phyloP scores from a whole-genome alignment of 2,888 invertebrate genomes.

The Pammene fasciana region DNA sequence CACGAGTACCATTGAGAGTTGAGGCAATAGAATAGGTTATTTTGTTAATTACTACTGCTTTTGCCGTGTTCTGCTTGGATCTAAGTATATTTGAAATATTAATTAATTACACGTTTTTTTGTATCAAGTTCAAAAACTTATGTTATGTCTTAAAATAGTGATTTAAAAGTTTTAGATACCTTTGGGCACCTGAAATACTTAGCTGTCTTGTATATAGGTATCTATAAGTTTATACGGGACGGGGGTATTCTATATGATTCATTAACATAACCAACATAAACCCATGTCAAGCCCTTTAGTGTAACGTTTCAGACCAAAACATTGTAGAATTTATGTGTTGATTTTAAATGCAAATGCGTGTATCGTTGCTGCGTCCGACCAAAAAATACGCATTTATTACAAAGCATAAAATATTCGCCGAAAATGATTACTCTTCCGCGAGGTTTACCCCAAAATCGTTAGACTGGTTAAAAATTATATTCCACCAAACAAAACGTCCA shows the following conservation, averaged over 20 bases:
- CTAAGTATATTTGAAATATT: background rate
- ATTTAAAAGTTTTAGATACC: too few relatives aligned
- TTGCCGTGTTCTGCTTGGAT: too few relatives aligned
- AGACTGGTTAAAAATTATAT: constrained; percentile 71
- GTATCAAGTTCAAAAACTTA: too few relatives aligned
- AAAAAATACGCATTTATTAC: constrained; percentile 49
- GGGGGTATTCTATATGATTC: too few relatives aligned
- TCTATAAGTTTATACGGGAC: too few relatives aligned
- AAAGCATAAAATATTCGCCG: constrained; percentile 59
- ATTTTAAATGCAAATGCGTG: constrained; percentile 34
- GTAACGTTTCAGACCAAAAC: too few relatives aligned
- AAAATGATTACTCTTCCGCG: constrained; percentile 68
- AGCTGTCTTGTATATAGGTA: too few relatives aligned
- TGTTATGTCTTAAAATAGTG: too few relatives aligned
- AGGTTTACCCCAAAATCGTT: constrained; percentile 70
- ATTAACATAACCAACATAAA: too few relatives aligned
- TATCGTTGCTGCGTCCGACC: constrained; percentile 14
- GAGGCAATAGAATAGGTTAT: constrained; percentile 30
- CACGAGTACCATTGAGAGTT: constrained; percentile 33
- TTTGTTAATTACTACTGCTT: constrained; percentile 24
- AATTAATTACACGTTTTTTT: too few relatives aligned
- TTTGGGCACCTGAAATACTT: too few relatives aligned
- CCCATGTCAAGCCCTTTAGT: too few relatives aligned
- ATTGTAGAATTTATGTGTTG: background rate
- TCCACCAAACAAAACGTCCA: constrained; percentile 80